Evolutionary conservation across 2,888 invertebrate genomes (phyloP), one percentile per base, ranked within the genome.

Genomic region (Choreutis nemorana): DNA sequence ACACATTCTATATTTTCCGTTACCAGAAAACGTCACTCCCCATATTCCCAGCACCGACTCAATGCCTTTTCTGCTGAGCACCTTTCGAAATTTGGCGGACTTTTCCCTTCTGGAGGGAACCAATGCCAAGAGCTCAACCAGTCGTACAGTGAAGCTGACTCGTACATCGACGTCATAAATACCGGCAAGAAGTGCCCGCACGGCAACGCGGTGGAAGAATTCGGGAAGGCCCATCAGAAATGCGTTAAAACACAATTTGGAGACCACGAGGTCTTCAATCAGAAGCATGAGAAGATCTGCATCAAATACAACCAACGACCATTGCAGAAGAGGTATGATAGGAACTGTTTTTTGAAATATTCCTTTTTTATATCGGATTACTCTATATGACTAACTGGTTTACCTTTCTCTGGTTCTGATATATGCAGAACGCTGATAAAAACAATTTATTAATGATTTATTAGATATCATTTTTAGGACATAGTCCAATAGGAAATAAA

Each of bases 11-110:
- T 66, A 66, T 72, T 62, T 61, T 62, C 52, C 52, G 49, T 55
- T 70, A 68, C 67, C 77, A 80, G 80, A 77, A 73, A 70, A 48
- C 73, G 63, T 40, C 72, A 71, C 63, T 77, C 72, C 67, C 70
- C 79, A 66, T 80, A 78, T 64, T 73, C 78, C 55, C 75, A 78
- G 56, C 77, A 78, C 60, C 78, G 75, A 45, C 71, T 77, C 62
- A 77, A 72, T 50, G 71, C 79, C 64, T 78, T 78, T 51, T 73
- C 78, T 46, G 68, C 73, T 52, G 79, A 79, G 53, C 78, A 78
- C 64, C 49, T 80, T 48, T 65, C 71, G 44, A 78, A 79, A 50
- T 78, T 67, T 36, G 78, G 79, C 39, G 70, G 72, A 39, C 60
- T 79, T 28, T 80, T 80, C 46, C 80, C 80, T 21, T 75, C 77